phyloP scores from a whole-genome alignment of 2,888 invertebrate genomes.

The Rotaria macrura region DNA sequence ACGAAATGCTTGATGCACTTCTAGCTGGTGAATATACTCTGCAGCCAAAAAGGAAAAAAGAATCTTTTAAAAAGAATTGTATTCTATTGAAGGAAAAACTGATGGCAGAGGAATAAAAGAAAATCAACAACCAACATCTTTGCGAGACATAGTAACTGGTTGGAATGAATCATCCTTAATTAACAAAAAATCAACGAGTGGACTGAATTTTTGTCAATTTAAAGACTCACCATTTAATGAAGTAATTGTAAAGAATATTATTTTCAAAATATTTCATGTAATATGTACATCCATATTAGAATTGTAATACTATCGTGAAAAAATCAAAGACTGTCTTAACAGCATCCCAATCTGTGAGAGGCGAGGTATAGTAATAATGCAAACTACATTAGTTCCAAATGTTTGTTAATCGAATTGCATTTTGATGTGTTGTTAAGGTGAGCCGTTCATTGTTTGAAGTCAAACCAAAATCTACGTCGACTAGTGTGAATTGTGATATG shows the following conservation, averaged over 20 bases:
- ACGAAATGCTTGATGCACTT: slow-evolving; percentile 5
- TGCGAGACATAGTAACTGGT: background rate
- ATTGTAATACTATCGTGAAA: background rate
- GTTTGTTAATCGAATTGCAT: too few species aligned
- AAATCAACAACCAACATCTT: background rate
- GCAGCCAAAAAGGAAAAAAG: too few species aligned
- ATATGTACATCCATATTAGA: background rate
- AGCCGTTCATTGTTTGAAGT: background rate
- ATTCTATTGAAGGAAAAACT: background rate
- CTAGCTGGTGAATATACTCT: background rate
- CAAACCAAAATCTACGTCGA: background rate
- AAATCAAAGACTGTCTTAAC: background rate
- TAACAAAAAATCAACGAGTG: background rate
- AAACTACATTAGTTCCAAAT: too few species aligned
- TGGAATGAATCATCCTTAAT: background rate
- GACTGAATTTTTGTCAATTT: background rate
- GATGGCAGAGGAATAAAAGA: background rate
- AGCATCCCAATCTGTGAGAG: background rate
- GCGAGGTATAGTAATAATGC: background rate
- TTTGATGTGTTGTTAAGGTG: background rate
- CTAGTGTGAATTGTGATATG: background rate
- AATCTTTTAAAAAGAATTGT: too few species aligned
- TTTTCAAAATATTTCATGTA: background rate
- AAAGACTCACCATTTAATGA: background rate
- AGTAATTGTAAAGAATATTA: background rate